Percentiles rank a stretch among this genome's conserved stretches.
Conservation (phyloP, 2,113 vertebrate genomes). For the Poicephalus gulielmi region DNA sequence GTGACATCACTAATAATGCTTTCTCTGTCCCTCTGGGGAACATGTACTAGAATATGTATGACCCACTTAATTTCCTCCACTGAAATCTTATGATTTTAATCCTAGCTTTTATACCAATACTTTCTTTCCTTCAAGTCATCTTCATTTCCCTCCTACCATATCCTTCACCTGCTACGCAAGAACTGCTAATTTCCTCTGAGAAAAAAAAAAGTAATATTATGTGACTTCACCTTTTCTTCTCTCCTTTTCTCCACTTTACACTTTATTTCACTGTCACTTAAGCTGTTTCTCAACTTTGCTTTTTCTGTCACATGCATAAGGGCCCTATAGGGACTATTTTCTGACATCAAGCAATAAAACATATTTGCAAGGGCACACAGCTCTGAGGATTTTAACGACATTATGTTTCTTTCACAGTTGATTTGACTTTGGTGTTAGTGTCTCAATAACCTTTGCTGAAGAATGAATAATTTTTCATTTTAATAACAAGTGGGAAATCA, state of each 20-base stretch:
- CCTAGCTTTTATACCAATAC: neutral
- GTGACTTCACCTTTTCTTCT: neutral
- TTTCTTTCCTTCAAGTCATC: neutral
- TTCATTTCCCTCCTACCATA: neutral
- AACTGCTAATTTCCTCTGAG: neutral
- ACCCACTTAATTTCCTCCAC: neutral
- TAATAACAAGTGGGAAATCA: neutral
- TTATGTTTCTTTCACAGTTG: neutral
- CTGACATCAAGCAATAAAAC: neutral
- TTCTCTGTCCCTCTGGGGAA: neutral
- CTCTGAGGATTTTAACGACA: neutral
- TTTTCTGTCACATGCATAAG: neutral
- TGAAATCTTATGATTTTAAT: neutral
- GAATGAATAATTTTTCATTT: slow-evolving; percentile 6
- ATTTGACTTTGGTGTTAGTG: slow-evolving; percentile 12
- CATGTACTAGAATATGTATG: neutral
- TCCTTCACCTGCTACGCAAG: neutral
- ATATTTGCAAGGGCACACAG: neutral
- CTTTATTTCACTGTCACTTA: neutral
- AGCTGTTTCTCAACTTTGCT: neutral
- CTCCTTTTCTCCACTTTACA: neutral
- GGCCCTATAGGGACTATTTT: neutral
- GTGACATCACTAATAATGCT: neutral
- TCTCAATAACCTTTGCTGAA: slow-evolving; percentile 24
- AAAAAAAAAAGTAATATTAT: neutral